These are phyloP conservation scores for Watsonalla binaria DNA, from an alignment of 2,888 invertebrate species.

Conservation along the genomic window DNA sequence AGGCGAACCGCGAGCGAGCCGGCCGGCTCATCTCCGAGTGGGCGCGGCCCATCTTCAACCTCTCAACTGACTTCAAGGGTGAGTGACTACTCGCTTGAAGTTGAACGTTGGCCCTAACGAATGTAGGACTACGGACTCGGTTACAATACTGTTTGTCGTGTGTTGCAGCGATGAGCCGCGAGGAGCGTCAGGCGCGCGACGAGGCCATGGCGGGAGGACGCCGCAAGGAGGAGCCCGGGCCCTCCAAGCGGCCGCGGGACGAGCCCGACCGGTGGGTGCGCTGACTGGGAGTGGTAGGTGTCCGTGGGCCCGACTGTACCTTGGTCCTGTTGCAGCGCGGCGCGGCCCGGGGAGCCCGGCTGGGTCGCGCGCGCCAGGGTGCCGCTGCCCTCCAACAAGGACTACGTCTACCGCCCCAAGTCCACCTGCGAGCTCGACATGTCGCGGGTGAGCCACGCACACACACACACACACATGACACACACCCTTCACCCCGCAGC, in stretches of 20 bases:
- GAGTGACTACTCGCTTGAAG: neutral
- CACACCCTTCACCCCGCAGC: neutral
- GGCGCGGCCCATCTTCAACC: conserved; percentile 98
- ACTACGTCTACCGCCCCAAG: conserved; percentile 96
- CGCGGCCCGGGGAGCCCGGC: conserved; percentile 96
- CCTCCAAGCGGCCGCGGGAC: conserved; percentile 58
- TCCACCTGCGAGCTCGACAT: conserved; percentile 94
- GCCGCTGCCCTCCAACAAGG: conserved; percentile 96
- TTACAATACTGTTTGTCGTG: neutral
- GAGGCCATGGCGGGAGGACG: conserved; percentile 57
- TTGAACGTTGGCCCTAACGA: too few relatives aligned
- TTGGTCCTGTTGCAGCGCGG: conserved; percentile 59
- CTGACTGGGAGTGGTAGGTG: conserved; percentile 40
- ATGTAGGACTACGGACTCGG: neutral
- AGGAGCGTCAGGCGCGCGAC: conserved; percentile 94
- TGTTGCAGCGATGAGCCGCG: conserved; percentile 87
- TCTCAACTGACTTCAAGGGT: conserved; percentile 76
- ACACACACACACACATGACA: neutral
- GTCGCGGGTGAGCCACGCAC: conserved; percentile 81
- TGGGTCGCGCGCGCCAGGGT: conserved; percentile 97
- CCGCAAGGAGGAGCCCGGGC: conserved; percentile 58
- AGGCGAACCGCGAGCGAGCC: conserved; percentile 92
- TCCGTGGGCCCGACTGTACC: too few relatives aligned
- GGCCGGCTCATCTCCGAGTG: conserved; percentile 97
- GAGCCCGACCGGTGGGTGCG: conserved; percentile 77